Evolutionary conservation across 2,888 invertebrate genomes (phyloP).

Genomic region (Griposia aprilina): DNA sequence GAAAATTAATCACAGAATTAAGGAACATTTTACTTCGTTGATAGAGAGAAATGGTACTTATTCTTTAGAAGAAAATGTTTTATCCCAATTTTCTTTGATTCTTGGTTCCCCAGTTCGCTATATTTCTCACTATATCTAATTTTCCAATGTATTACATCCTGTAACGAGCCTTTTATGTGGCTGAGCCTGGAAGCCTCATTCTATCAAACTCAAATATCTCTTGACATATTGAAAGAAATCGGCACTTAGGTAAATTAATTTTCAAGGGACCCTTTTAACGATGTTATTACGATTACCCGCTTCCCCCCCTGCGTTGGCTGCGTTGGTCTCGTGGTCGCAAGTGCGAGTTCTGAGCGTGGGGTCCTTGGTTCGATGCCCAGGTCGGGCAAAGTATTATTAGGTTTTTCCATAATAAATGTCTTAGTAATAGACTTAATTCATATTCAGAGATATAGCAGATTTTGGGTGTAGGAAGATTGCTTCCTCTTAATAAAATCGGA

Average conservation of each 20-base stretch:
- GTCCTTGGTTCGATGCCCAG: no score
- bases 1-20: background rate
- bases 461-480: background rate
- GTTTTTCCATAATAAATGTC: background rate
- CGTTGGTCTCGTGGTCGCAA: no score
- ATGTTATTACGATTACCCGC: background rate
- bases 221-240: conserved; percentile 51
- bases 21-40: background rate
- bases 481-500: background rate
- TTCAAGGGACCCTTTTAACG: conserved; percentile 30
- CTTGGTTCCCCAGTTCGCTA: background rate
- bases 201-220: conserved; percentile 35
- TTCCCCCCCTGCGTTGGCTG: no score
- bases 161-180: conserved; percentile 37
- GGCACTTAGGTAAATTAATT: conserved; percentile 51
- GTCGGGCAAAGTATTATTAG: no score
- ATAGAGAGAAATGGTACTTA: background rate
- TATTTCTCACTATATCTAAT: conserved; percentile 23
- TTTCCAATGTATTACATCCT: conserved; percentile 48
- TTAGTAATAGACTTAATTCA: no score
- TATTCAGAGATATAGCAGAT: background rate
- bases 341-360: no score
- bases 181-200: conserved; percentile 28
- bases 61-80: conserved; percentile 5
- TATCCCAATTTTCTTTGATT: conserved; percentile 14